Conservation (phyloP, 2,888 invertebrate species). For the Parasteatoda lunata region DNA sequence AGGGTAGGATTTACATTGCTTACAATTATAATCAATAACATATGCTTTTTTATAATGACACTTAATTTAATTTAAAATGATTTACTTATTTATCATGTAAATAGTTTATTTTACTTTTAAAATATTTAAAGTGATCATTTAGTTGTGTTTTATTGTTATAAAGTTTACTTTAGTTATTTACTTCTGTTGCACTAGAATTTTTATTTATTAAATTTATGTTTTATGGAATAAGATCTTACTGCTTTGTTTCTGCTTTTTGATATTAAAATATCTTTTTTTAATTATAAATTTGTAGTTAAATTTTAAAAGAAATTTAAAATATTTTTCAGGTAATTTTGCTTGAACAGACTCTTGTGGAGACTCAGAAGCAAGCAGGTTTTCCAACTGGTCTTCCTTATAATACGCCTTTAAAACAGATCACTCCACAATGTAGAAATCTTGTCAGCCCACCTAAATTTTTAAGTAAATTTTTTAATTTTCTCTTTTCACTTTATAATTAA, state of each 20-base stretch:
- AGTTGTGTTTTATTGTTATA: too few species aligned
- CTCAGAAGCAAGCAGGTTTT: slow-evolving; percentile 90
- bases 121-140: too few species aligned
- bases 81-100: not conserved
- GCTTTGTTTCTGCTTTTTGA: not conserved
- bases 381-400: slow-evolving; percentile 73
- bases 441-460: slow-evolving; percentile 55
- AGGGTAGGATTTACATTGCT: slow-evolving; percentile 78
- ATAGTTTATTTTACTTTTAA: too few species aligned
- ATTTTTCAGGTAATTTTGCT: slow-evolving; percentile 80
- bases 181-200: too few species aligned
- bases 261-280: not conserved
- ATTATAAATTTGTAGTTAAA: too few species aligned
- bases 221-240: not conserved
- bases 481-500: not conserved
- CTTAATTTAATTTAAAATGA: not conserved
- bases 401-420: slow-evolving; percentile 67
- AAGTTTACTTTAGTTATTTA: too few species aligned
- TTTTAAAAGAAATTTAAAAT: not conserved
- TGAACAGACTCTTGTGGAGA: slow-evolving; percentile 88
- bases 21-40: not conserved
- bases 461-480: slow-evolving; percentile 18
- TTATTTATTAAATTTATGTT: not conserved
- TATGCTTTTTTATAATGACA: not conserved
- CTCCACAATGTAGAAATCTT: slow-evolving; percentile 65